A percentile compares a stretch with the other conserved stretches of the same genome.
These are phyloP conservation scores for Orthosia cruda DNA, from an alignment of 2,888 invertebrate species.

Conservation along the genomic window DNA sequence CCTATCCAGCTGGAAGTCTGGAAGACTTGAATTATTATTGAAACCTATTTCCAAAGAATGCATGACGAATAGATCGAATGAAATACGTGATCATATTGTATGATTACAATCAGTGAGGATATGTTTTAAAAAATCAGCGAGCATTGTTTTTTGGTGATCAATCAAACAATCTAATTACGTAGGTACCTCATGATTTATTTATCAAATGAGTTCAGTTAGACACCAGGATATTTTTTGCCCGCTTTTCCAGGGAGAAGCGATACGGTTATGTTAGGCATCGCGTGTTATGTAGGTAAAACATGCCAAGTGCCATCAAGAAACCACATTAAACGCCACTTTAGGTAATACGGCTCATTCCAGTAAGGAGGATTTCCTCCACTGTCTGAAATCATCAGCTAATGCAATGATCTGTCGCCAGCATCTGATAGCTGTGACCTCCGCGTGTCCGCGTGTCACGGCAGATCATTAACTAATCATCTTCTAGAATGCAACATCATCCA, in stretches of 20 bases:
- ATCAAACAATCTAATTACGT: background rate
- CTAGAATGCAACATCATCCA: constrained; percentile 18
- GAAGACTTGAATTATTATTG: constrained; percentile 13
- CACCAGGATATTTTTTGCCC: background rate
- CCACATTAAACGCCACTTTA: constrained; percentile 53
- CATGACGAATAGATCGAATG: background rate
- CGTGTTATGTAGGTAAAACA: background rate
- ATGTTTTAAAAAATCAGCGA: background rate
- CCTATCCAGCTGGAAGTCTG: constrained; percentile 30
- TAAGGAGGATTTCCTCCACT: constrained; percentile 84
- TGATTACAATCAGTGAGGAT: background rate
- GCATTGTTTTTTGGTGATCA: background rate
- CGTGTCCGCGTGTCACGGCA: constrained; percentile 36
- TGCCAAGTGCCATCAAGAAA: constrained; percentile 10
- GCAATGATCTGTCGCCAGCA: constrained; percentile 55
- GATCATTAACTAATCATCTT: constrained; percentile 47
- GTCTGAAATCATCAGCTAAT: constrained; percentile 60
- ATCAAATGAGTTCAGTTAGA: background rate
- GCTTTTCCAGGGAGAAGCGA: background rate
- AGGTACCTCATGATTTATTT: background rate
- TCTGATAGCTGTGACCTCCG: constrained; percentile 60
- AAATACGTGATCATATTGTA: constrained; percentile 17
- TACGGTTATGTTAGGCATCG: background rate
- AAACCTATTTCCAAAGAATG: constrained; percentile 7
- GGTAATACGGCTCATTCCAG: constrained; percentile 70